These are phyloP conservation scores for Forbesichthys agassizii DNA, from an alignment of 2,113 vertebrate genomes.

Conservation along the genomic window DNA sequence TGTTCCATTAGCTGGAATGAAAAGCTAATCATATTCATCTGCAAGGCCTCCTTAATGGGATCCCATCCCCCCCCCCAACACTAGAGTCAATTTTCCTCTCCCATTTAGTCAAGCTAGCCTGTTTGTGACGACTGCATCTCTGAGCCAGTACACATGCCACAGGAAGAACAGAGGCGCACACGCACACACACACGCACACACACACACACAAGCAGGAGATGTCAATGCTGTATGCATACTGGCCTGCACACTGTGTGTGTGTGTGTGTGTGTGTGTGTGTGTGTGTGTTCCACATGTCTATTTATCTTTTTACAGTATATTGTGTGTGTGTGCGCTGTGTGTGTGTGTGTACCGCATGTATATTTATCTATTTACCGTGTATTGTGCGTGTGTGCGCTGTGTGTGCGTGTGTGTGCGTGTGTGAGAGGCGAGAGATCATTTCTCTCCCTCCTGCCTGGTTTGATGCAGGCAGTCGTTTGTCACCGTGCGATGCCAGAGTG, in stretches of 20 bases:
- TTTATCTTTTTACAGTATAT: too few species aligned
- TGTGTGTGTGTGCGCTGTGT: neutral
- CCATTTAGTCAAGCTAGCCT: constrained; percentile 65
- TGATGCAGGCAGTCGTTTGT: constrained; percentile 4
- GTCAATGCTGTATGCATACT: constrained; percentile 16
- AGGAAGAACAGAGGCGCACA: neutral
- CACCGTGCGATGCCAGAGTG: constrained; percentile 6
- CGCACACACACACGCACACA: constrained; percentile 38
- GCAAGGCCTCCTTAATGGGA: constrained; percentile 67
- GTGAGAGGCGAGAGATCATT: constrained; percentile 29
- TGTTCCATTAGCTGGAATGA: constrained; percentile 67
- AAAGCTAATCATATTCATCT: constrained; percentile 74
- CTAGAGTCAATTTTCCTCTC: constrained; percentile 65
- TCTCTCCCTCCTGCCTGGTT: constrained; percentile 27
- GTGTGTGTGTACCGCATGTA: neutral
- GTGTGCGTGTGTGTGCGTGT: constrained; percentile 3
- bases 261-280: neutral
- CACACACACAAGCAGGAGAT: constrained; percentile 39
- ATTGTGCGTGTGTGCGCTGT: neutral
- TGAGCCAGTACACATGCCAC: constrained; percentile 46
- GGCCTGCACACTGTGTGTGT: constrained; percentile 1
- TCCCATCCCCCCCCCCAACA: constrained; percentile 58
- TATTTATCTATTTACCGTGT: too few species aligned
- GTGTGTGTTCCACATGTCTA: too few species aligned
- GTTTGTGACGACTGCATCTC: constrained; percentile 65